These are phyloP conservation scores for Puffinus mauretanicus DNA, from an alignment of 2,113 vertebrate species.

Conservation along the genomic window DNA sequence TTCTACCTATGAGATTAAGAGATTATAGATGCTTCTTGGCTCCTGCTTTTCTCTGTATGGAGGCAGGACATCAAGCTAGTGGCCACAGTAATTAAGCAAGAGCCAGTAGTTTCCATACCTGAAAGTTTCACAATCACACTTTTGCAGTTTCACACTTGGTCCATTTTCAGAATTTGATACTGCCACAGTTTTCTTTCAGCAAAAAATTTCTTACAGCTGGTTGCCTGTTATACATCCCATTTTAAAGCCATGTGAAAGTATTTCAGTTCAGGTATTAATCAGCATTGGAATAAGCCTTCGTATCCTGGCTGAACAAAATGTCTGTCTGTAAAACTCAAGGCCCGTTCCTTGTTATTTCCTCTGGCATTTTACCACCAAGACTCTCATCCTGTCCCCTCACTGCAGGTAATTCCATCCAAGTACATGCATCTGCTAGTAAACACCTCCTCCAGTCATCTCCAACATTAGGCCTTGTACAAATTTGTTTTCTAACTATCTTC, in stretches of 20 bases:
- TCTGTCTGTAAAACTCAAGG: not conserved
- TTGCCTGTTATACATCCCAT: not conserved
- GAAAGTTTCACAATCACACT: not conserved
- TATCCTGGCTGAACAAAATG: not conserved
- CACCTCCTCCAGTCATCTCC: not conserved
- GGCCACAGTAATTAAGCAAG: not conserved
- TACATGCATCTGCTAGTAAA: not conserved
- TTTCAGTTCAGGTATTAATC: not conserved
- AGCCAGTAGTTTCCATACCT: not conserved
- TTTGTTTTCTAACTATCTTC: not conserved
- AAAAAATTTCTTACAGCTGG: not conserved
- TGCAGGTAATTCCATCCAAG: not conserved
- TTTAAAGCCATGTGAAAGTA: not conserved
- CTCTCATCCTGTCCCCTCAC: not conserved
- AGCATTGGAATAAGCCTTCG: not conserved
- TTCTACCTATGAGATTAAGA: not conserved
- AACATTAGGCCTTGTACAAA: not conserved
- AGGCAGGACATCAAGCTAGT: not conserved
- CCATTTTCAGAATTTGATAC: not conserved
- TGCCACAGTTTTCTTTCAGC: not conserved
- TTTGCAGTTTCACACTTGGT: not conserved
- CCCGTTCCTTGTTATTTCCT: not conserved
- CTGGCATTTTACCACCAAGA: not conserved
- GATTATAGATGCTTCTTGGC: not conserved
- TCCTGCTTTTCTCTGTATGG: not conserved